Conservation (phyloP, 2,113 vertebrate species). For the Jacana jacana region DNA sequence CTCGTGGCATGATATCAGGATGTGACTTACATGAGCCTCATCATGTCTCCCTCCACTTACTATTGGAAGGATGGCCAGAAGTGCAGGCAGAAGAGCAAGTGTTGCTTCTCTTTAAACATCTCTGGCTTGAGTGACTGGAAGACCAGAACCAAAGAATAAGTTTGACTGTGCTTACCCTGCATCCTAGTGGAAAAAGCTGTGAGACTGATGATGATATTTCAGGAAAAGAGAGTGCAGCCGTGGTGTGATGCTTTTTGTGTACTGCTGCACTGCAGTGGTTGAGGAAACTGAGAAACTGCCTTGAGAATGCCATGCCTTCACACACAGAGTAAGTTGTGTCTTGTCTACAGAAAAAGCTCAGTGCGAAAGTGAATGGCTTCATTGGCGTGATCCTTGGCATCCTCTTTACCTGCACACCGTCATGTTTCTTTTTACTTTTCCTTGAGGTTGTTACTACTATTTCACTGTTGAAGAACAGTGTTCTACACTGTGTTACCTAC, state of each 20-base stretch:
- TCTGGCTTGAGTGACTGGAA: not conserved
- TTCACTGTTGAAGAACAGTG: not conserved
- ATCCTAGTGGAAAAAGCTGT: not conserved
- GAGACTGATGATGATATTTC: not conserved
- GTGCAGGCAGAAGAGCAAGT: not conserved
- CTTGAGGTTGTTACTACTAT: not conserved
- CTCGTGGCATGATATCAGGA: not conserved
- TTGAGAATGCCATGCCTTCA: not conserved
- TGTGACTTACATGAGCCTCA: not conserved
- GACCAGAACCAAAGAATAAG: not conserved
- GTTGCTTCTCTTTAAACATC: not conserved
- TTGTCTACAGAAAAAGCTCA: not conserved
- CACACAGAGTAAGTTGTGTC: accelerated
- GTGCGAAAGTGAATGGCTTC: not conserved
- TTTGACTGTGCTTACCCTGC: not conserved
- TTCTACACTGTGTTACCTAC: too few species aligned
- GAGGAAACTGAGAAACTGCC: not conserved
- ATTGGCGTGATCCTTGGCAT: not conserved
- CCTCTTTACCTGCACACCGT: not conserved
- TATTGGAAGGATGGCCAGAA: not conserved
- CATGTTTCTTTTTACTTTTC: not conserved
- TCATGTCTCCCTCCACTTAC: not conserved
- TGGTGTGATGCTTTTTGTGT: not conserved
- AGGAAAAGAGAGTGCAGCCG: not conserved
- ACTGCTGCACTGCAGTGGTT: not conserved